These are phyloP conservation scores for Sinocyclocheilus grahami DNA, from an alignment of 2,113 vertebrate genomes.

Conservation along the genomic window DNA sequence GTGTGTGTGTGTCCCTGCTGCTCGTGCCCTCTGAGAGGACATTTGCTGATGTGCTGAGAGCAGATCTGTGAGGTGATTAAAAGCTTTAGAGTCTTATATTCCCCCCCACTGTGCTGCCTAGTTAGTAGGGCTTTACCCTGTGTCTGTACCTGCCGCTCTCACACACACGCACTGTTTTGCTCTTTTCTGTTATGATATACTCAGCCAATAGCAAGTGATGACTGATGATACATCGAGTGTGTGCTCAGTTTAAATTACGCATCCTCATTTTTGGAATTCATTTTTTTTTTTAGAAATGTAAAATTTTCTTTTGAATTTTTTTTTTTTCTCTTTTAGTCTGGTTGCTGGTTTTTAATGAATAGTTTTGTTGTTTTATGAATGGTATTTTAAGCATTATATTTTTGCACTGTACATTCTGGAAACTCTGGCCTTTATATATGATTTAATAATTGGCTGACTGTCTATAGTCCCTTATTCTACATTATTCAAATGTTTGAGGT, in stretches of 20 bases:
- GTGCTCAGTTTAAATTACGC: background rate
- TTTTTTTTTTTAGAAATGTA: too few species aligned
- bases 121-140: constrained; percentile 44
- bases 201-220: background rate
- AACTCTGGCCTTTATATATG: too few species aligned
- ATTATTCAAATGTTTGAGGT: too few species aligned
- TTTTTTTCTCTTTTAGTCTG: background rate
- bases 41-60: constrained; percentile 55
- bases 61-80: constrained; percentile 54
- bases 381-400: too few species aligned
- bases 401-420: too few species aligned
- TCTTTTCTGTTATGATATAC: background rate
- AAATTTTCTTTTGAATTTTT: background rate
- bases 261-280: background rate
- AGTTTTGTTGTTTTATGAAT: too few species aligned
- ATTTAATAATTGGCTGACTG: too few species aligned
- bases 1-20: constrained; percentile 21
- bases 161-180: background rate
- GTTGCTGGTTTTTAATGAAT: too few species aligned
- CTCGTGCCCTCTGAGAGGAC: constrained; percentile 51
- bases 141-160: constrained; percentile 7
- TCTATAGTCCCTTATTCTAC: too few species aligned
- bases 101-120: constrained; percentile 25
- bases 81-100: constrained; percentile 49
- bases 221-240: constrained; percentile 1